Evolutionary conservation across 1,140 invertebrate genomes (phyloP).

Genomic region (Linepithema humile): DNA sequence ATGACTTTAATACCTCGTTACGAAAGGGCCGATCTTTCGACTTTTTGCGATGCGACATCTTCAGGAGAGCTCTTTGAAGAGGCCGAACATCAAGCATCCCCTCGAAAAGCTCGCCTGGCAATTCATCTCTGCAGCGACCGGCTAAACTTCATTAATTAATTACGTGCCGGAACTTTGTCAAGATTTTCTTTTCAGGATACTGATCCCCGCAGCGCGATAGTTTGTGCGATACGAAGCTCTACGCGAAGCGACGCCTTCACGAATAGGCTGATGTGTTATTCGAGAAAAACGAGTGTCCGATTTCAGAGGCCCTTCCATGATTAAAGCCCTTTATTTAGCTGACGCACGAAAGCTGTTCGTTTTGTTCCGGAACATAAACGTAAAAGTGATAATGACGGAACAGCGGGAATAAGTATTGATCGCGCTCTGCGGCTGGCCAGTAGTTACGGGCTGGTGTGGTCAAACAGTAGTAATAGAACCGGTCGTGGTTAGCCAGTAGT

Average conservation of each 20-base stretch:
- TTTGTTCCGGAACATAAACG: conserved; percentile 30
- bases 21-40: conserved; percentile 43
- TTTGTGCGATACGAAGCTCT: neutral
- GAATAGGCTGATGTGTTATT: neutral
- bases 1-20: conserved; percentile 68
- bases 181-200: conserved; percentile 42
- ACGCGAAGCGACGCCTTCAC: neutral
- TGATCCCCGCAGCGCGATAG: conserved; percentile 7
- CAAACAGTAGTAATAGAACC: conserved; percentile 73
- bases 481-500: conserved; percentile 71
- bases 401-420: conserved; percentile 70
- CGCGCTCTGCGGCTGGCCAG: conserved; percentile 60
- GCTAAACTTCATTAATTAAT: conserved; percentile 59
- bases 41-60: conserved; percentile 44
- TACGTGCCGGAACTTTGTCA: conserved; percentile 35
- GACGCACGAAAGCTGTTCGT: conserved; percentile 26
- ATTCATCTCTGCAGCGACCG: conserved; percentile 39
- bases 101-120: conserved; percentile 29
- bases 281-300: conserved; percentile 4
- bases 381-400: conserved; percentile 58
- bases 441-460: conserved; percentile 68
- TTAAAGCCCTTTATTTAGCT: conserved; percentile 39
- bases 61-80: conserved; percentile 42
- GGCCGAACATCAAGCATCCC: conserved; percentile 7
- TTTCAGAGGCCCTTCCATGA: conserved; percentile 24